These are phyloP conservation scores for Spilarctia lutea DNA, from an alignment of 2,888 invertebrate species.

Conservation along the genomic window DNA sequence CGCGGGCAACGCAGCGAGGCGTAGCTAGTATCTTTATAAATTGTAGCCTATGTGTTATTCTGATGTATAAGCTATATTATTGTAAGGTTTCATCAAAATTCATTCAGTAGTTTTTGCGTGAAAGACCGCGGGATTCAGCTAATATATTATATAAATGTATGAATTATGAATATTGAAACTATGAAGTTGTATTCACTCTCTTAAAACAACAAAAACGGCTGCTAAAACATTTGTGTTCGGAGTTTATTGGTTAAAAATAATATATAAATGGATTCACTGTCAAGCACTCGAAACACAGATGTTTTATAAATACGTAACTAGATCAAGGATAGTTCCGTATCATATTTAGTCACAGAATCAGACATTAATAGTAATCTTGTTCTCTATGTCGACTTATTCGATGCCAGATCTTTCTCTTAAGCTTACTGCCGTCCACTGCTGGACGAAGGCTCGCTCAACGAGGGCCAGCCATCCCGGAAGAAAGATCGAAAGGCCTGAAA, in stretches of 20 bases:
- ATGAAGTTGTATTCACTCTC: neutral
- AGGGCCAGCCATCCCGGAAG: no score
- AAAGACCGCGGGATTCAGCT: no score
- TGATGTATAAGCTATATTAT: no score
- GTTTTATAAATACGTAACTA: neutral
- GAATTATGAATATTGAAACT: no score
- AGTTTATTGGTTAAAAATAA: neutral
- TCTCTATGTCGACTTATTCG: neutral
- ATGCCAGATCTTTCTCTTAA: neutral
- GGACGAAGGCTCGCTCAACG: no score
- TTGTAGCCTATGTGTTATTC: no score
- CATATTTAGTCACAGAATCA: neutral
- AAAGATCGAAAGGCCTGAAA: neutral
- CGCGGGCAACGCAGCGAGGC: no score
- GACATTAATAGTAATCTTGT: neutral
- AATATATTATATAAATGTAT: no score
- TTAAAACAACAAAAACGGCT: neutral
- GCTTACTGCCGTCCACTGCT: no score
- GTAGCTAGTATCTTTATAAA: no score
- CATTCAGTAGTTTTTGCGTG: no score
- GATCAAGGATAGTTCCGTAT: neutral
- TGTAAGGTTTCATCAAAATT: no score
- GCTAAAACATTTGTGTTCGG: neutral
- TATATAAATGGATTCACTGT: slow-evolving; percentile 1
- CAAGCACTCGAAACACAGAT: slow-evolving; percentile 1